Evolutionary conservation across 1,140 invertebrate species (phyloP).

Genomic region (Drosophila pallidifrons): DNA sequence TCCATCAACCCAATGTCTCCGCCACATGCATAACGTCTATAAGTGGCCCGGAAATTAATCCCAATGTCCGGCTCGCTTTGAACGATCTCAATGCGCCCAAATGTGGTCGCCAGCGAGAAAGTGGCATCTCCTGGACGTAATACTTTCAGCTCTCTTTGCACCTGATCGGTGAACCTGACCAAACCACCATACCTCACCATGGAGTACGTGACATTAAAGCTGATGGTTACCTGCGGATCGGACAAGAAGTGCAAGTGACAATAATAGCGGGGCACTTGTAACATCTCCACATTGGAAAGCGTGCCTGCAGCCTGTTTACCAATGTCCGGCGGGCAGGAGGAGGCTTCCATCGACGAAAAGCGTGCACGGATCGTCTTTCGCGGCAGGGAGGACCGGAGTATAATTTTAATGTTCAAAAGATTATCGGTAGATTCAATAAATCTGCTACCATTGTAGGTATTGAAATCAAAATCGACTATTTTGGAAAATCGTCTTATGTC

Average conservation of each 20-base stretch:
- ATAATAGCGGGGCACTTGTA: conserved; percentile 38
- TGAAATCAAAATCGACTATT: conserved; percentile 51
- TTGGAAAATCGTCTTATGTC: conserved; percentile 39
- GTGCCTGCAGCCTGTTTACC: conserved; percentile 39
- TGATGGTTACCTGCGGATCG: conserved; percentile 43
- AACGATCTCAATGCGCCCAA: conserved; percentile 36
- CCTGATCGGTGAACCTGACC: conserved; percentile 48
- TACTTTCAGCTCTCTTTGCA: not conserved
- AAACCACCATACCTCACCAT: not conserved
- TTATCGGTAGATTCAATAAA: conserved; percentile 71
- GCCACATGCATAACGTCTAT: conserved; percentile 61
- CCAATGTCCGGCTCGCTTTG: not conserved
- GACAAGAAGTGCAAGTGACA: conserved; percentile 51
- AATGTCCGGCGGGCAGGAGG: conserved; percentile 66
- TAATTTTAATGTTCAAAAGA: conserved; percentile 50
- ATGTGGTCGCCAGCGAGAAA: conserved; percentile 34
- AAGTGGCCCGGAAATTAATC: conserved; percentile 42
- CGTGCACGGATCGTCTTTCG: conserved; percentile 22
- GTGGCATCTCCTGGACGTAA: conserved; percentile 18
- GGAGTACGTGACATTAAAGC: conserved; percentile 54
- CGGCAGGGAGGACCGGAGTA: not conserved
- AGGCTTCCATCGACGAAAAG: conserved; percentile 49
- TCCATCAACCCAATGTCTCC: conserved; percentile 36
- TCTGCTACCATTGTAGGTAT: conserved; percentile 40
- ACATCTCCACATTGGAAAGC: conserved; percentile 36